phyloP scores from a whole-genome alignment of 2,888 invertebrate genomes.

The Drosophila buzzatii region DNA sequence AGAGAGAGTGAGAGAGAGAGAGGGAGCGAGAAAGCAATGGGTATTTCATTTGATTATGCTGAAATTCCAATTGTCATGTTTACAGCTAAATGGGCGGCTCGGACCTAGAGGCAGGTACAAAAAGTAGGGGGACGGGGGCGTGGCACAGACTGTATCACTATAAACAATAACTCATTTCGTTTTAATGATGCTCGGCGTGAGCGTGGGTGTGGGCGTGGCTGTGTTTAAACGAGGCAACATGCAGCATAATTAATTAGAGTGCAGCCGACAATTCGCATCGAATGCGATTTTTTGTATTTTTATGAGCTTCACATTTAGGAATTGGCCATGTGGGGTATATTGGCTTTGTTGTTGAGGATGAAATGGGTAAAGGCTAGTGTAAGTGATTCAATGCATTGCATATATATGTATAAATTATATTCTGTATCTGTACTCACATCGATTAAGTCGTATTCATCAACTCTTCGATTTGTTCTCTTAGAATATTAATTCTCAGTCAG shows the following conservation, averaged over 20 bases:
- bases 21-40: background rate
- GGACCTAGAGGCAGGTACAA: background rate
- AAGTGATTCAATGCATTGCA: no score
- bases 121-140: background rate
- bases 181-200: slow-evolving; percentile 67
- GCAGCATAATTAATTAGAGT: slow-evolving; percentile 74
- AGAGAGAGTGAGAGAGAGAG: background rate
- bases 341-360: background rate
- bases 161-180: slow-evolving; percentile 68
- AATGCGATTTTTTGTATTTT: slow-evolving; percentile 2
- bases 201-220: slow-evolving; percentile 4
- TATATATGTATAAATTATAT: background rate
- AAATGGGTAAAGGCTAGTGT: no score
- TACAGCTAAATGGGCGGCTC: slow-evolving; percentile 46
- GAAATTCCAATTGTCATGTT: slow-evolving; percentile 61
- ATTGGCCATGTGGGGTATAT: background rate
- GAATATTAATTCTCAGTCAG: no score
- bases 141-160: slow-evolving; percentile 14
- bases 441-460: no score
- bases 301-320: background rate
- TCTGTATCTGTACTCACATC: no score
- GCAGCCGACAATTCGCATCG: background rate
- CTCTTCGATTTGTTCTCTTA: no score
- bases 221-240: background rate
- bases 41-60: slow-evolving; percentile 61